phyloP scores from a whole-genome alignment of 2,888 invertebrate genomes.

The Cephonodes hylas region DNA sequence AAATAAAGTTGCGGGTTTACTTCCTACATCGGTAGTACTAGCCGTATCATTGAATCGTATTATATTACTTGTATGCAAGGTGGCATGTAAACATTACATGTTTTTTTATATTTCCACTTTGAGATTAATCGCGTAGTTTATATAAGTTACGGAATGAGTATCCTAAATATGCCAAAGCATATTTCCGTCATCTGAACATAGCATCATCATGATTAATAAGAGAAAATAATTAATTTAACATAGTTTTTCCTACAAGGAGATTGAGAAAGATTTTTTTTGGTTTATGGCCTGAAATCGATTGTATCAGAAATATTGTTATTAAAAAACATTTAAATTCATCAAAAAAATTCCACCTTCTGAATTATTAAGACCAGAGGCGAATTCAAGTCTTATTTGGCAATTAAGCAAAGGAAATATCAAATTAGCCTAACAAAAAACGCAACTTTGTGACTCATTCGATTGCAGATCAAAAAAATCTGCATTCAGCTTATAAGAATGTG shows the following conservation, averaged over 20 bases:
- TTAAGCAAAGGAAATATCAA: constrained; percentile 16
- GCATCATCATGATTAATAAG: too few species aligned
- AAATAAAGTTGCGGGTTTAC: constrained; percentile 6
- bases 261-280: too few species aligned
- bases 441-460: constrained; percentile 9
- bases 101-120: not conserved
- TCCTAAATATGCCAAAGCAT: too few species aligned
- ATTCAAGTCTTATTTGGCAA: constrained; percentile 1
- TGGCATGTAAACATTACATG: not conserved
- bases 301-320: too few species aligned
- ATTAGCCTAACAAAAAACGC: constrained; percentile 10
- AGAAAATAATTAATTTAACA: too few species aligned
- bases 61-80: not conserved
- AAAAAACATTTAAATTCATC: too few species aligned
- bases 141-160: too few species aligned
- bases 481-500: not conserved
- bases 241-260: too few species aligned
- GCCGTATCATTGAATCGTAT: constrained; percentile 4
- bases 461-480: constrained; percentile 2
- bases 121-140: too few species aligned
- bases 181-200: too few species aligned
- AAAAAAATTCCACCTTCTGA: not conserved
- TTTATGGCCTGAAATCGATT: too few species aligned
- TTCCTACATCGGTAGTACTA: not conserved
- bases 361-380: constrained; percentile 6